Evolutionary conservation across 2,888 invertebrate genomes (phyloP).

Genomic region (Cotesia congregata): DNA sequence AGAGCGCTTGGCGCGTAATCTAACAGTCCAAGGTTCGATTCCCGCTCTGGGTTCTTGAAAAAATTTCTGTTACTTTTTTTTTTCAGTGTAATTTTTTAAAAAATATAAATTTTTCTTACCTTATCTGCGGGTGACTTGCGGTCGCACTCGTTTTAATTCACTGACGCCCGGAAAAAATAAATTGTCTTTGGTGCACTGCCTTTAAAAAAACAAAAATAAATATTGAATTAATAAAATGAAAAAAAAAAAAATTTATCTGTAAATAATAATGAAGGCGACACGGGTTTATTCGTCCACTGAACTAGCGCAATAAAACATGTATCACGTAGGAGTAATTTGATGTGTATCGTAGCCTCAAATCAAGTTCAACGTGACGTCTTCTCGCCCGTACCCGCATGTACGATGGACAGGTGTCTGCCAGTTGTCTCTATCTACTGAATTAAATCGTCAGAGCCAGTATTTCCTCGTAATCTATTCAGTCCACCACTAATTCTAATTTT

Average conservation of each 20-base stretch:
- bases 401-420: constrained; percentile 36
- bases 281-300: constrained; percentile 19
- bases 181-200: too few species aligned
- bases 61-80: too few species aligned
- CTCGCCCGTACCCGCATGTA: constrained; percentile 36
- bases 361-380: constrained; percentile 27
- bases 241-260: neutral
- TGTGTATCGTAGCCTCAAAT: constrained; percentile 15
- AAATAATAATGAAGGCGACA: neutral
- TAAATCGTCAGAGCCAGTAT: constrained; percentile 29
- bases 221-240: neutral
- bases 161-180: too few species aligned
- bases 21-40: too few species aligned
- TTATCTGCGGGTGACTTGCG: too few species aligned
- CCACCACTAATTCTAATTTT: constrained; percentile 20
- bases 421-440: constrained; percentile 26
- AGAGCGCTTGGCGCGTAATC: too few species aligned
- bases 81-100: too few species aligned
- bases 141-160: too few species aligned
- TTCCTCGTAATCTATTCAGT: constrained; percentile 2
- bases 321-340: constrained; percentile 29
- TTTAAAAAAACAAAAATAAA: neutral
- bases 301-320: constrained; percentile 4
- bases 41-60: too few species aligned
- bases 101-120: too few species aligned